Evolutionary conservation across 1,140 invertebrate genomes (phyloP).

Genomic region (Anastatus disparis): DNA sequence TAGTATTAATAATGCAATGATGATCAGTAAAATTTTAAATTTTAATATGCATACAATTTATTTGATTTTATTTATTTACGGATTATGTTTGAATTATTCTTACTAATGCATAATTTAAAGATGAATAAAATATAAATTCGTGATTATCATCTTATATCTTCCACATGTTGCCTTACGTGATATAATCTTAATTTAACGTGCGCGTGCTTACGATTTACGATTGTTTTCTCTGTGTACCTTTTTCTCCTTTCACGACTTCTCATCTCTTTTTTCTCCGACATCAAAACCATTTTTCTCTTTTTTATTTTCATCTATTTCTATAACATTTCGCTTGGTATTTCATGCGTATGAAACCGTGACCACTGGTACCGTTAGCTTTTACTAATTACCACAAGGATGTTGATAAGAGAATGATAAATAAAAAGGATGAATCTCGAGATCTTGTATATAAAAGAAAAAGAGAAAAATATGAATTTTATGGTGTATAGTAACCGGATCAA

Average conservation of each 20-base stretch:
- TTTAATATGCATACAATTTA: no score
- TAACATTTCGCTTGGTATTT: neutral
- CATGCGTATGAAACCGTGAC: neutral
- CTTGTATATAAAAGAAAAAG: no score
- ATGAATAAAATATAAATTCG: no score
- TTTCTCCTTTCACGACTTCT: no score
- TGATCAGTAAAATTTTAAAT: no score
- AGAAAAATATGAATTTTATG: neutral
- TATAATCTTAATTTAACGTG: neutral
- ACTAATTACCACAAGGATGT: conserved; percentile 2
- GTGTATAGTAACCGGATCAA: neutral
- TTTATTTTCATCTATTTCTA: neutral
- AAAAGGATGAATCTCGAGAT: neutral
- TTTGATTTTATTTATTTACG: no score
- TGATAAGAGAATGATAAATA: neutral
- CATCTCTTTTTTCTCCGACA: neutral
- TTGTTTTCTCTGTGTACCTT: neutral
- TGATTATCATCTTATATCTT: no score
- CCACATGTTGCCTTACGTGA: no score
- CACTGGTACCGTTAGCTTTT: neutral
- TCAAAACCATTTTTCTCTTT: neutral
- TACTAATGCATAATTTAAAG: no score
- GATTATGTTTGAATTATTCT: no score
- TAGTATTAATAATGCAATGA: no score
- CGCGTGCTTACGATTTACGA: neutral